Base-by-base conservation (phyloP, 2,888 invertebrate species). In the Sesia apiformis region DNA sequence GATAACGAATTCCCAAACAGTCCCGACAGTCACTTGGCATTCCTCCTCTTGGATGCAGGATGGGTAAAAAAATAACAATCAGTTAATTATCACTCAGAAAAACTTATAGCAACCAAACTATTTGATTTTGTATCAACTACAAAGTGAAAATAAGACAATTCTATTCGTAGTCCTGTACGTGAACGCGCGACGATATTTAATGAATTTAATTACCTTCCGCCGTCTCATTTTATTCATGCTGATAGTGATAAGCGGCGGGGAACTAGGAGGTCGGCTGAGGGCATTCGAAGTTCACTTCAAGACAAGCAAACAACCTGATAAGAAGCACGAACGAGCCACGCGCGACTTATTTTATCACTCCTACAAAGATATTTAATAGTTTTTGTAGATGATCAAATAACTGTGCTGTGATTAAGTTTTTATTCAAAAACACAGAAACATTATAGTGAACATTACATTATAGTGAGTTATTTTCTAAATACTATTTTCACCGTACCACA, bases 1-100 rank as follows among this genome's bases (percentile, higher is more conserved):
- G 95, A 92, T 92, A 93, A 90, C 96, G 94, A 91, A 96, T 94
- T 91, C 94, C 95, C 92, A 96, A 91, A 93, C 94, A 94, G 85
- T 95, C 94, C 83, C 93, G 93, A 84, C 93, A 93, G 90, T 93
- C 93, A 90, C 91, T 93, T 92, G 78, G 90, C 90, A 90, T 90
- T 88, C 90, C 90, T 90, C 83, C 73, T 90, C 87, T 87, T 89
- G 88, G 81, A 82, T 84, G 78, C 87, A 86, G 82, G 79, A 76
- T 88, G 68, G 71, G 78, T 61, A 70, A 74, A 76, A 84, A 88
- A 89, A 84, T 76, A 74, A 85, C 83, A 61, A 59, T 56, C 62
- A 59, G 58, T 43, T 43, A 39, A 39, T 23, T 50, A 38, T 50
- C 50, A 50, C 50, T 50, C 7, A 38, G 50, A 50, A 38, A 50